Percentiles rank a stretch among this genome's conserved stretches.
phyloP scores from a whole-genome alignment of 2,113 vertebrate genomes.

The Dermatemys mawii region DNA sequence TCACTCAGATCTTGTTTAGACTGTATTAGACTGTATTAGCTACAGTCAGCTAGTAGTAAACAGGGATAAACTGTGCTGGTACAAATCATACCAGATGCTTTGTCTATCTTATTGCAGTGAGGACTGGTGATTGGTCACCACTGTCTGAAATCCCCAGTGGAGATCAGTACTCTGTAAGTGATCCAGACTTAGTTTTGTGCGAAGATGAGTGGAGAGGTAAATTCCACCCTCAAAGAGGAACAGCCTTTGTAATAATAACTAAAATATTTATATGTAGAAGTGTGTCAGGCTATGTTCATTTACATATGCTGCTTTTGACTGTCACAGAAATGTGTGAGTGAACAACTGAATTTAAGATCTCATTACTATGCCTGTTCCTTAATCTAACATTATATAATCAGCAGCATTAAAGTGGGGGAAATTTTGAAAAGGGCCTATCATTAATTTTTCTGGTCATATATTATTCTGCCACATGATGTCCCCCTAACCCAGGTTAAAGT shows the following conservation, averaged over 20 bases:
- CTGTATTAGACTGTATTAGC: background rate
- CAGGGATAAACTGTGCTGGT: background rate
- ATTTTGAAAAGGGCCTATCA: background rate
- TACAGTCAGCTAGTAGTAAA: background rate
- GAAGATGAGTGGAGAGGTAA: background rate
- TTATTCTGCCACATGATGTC: constrained; percentile 70
- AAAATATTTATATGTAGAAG: background rate
- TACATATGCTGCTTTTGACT: background rate
- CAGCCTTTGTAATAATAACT: background rate
- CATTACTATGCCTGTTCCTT: background rate
- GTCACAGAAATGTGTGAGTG: too few species aligned
- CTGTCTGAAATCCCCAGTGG: background rate
- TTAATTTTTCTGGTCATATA: background rate
- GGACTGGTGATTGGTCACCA: background rate
- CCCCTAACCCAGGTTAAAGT: constrained; percentile 50
- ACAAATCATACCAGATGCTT: background rate
- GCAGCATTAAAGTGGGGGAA: background rate
- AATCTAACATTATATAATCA: background rate
- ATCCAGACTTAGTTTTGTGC: too few species aligned
- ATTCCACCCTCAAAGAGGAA: background rate
- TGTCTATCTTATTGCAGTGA: background rate
- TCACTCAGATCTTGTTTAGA: background rate
- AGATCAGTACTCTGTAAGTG: background rate
- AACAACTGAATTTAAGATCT: too few species aligned
- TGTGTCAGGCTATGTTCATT: background rate